Conservation (phyloP, 2,113 vertebrate genomes). For the Vulpes lagopus region DNA sequence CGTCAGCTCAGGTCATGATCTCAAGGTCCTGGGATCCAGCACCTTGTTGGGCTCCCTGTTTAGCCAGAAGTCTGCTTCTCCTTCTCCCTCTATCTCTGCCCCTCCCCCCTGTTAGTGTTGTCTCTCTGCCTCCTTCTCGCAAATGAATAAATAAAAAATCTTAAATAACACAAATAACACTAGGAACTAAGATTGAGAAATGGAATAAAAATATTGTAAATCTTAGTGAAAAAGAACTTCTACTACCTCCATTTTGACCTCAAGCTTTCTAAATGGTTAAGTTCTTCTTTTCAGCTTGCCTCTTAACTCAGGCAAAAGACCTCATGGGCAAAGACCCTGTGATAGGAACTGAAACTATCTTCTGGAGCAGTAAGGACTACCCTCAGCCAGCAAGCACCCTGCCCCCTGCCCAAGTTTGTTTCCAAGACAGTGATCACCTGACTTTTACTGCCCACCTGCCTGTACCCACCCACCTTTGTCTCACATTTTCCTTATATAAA, state of each 20-base stretch:
- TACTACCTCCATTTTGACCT: neutral
- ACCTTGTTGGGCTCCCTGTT: neutral
- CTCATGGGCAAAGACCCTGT: neutral
- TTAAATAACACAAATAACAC: neutral
- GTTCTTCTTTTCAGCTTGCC: neutral
- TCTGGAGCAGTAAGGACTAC: neutral
- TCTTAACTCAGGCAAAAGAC: neutral
- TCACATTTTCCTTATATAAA: neutral
- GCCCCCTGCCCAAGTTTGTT: neutral
- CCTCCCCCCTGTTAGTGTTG: neutral
- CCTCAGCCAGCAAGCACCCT: neutral
- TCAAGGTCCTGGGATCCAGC: neutral
- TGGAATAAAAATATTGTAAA: neutral
- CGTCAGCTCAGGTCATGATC: neutral
- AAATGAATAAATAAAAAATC: neutral
- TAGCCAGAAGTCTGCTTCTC: neutral
- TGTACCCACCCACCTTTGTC: neutral
- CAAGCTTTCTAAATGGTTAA: neutral
- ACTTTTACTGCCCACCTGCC: neutral
- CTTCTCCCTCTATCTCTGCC: neutral
- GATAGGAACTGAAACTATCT: neutral
- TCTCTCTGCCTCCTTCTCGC: neutral
- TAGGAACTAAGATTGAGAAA: neutral
- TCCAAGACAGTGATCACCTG: neutral
- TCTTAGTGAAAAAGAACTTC: neutral